Conservation (phyloP, 2,888 invertebrate genomes). For the Rhaphigaster nebulosa region DNA sequence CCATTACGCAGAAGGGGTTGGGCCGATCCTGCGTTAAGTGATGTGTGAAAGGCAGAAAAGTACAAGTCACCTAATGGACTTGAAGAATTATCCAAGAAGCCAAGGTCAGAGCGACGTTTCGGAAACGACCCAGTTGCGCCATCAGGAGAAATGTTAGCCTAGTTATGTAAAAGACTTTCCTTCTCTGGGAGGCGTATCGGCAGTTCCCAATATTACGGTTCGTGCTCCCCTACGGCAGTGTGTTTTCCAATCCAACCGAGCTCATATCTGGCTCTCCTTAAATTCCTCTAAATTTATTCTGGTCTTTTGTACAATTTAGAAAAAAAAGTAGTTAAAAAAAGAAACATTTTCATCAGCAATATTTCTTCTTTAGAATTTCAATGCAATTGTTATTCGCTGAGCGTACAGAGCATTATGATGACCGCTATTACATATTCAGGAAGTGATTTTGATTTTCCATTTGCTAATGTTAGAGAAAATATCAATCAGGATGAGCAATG, state of each 20-base stretch:
- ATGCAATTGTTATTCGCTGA: background rate
- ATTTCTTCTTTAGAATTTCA: background rate
- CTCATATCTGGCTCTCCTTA: background rate
- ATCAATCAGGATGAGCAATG: background rate
- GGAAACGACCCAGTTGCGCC: conserved; percentile 44
- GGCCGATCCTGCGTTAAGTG: background rate
- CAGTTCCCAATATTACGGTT: background rate
- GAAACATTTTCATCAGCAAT: background rate
- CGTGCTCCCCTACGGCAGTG: background rate
- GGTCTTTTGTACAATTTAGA: background rate
- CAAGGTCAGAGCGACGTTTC: conserved; percentile 30
- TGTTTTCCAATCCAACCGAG: background rate
- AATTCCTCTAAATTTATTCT: background rate
- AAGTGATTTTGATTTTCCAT: background rate
- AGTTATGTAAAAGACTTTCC: conserved; percentile 42
- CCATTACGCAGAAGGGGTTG: background rate
- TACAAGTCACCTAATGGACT: conserved; percentile 28
- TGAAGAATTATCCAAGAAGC: background rate
- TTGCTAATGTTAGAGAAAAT: conserved; percentile 1
- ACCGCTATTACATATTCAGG: background rate
- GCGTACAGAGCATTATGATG: background rate
- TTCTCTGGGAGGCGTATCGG: background rate
- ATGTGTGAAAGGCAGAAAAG: background rate
- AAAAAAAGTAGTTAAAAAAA: too few relatives aligned
- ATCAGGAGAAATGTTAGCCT: conserved; percentile 38